Percentiles rank a stretch among this genome's conserved stretches.
Conservation (phyloP, 2,797 vertebrate species). For the Clamator glandarius region DNA sequence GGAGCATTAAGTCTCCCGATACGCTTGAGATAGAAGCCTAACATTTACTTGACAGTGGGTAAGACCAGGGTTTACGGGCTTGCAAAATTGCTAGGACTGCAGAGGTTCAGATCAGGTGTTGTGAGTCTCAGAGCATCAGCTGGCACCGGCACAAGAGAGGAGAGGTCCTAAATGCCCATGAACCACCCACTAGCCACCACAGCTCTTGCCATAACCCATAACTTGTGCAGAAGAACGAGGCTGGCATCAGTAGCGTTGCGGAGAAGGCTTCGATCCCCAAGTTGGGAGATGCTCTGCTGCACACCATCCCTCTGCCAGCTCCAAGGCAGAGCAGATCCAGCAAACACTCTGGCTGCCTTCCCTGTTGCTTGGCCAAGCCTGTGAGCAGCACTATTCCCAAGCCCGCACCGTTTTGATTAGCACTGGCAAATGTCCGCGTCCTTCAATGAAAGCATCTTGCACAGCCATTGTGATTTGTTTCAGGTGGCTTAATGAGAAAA, state of each 20-base stretch:
- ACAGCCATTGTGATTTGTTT: not conserved
- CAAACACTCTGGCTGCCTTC: fast-evolving
- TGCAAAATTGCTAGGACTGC: fast-evolving
- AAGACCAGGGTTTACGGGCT: not conserved
- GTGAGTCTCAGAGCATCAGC: fast-evolving
- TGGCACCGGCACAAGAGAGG: not conserved
- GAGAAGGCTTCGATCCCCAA: not conserved
- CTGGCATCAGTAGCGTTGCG: not conserved
- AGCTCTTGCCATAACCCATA: fast-evolving
- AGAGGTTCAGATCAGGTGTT: fast-evolving
- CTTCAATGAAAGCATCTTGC: not conserved
- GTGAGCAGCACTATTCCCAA: not conserved
- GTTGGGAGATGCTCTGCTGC: not conserved
- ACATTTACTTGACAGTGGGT: not conserved
- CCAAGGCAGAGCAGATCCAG: not conserved
- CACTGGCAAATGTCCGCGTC: not conserved
- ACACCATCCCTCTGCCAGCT: fast-evolving
- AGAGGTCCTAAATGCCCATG: fast-evolving
- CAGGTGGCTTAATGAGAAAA: not conserved
- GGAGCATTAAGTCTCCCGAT: not conserved
- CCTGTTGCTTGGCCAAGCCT: not conserved
- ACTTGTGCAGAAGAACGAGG: fast-evolving
- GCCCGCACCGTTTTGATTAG: fast-evolving
- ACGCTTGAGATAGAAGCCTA: not conserved
- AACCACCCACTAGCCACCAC: not conserved